Evolutionary conservation across 2,888 invertebrate species (phyloP).

Genomic region (Nezara viridula): DNA sequence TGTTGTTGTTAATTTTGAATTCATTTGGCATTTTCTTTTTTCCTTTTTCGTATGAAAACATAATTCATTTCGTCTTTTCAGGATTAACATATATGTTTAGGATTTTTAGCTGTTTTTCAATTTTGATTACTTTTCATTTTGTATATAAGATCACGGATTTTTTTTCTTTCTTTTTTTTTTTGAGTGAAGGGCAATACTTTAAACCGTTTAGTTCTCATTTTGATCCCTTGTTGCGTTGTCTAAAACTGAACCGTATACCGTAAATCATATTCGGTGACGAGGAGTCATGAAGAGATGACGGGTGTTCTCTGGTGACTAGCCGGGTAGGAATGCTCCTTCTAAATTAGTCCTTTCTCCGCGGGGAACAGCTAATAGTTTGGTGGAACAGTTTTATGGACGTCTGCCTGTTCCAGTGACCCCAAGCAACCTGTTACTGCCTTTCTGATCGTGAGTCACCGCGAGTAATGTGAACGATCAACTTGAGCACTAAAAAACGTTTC

Average conservation of each 20-base stretch:
- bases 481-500: background rate
- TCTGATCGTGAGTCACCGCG: background rate
- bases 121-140: too few species aligned
- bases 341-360: constrained; percentile 1
- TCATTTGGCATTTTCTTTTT: too few species aligned
- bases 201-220: too few species aligned
- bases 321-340: background rate
- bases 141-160: too few species aligned
- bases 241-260: background rate
- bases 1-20: too few species aligned
- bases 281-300: background rate
- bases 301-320: background rate
- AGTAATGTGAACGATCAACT: background rate
- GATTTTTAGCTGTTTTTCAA: too few species aligned
- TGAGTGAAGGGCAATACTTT: too few species aligned
- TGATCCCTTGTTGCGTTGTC: too few species aligned
- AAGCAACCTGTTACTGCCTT: background rate
- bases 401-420: background rate
- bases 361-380: background rate
- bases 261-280: background rate
- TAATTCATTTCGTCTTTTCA: too few species aligned
- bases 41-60: too few species aligned
- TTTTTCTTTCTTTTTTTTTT: too few species aligned
- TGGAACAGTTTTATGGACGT: background rate
- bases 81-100: too few species aligned